Evolutionary conservation across 2,888 invertebrate genomes (phyloP).

Genomic region (Lithosia quadra): DNA sequence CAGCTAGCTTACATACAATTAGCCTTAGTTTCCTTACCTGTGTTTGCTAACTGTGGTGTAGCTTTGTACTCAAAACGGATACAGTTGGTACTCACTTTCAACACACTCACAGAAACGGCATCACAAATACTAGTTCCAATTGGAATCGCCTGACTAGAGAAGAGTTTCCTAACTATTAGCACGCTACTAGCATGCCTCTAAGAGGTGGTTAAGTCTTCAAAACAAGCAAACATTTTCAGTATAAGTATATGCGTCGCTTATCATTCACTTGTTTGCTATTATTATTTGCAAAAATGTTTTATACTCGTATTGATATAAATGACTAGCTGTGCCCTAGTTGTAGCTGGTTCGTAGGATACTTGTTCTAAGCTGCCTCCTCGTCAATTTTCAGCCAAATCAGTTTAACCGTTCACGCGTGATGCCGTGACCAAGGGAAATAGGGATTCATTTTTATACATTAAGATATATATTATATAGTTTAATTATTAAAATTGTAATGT

Average conservation of each 20-base stretch:
- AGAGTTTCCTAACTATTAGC: neutral
- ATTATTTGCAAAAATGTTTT: neutral
- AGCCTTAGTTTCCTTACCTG: neutral
- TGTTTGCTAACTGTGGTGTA: neutral
- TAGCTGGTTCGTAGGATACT: no score
- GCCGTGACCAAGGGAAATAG: no score
- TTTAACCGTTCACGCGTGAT: no score
- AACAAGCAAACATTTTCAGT: no score
- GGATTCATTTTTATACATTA: no score
- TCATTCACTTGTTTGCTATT: neutral
- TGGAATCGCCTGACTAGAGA: neutral
- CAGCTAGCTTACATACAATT: constrained; percentile 1
- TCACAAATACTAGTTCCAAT: neutral
- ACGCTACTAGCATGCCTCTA: neutral
- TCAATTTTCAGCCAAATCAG: no score
- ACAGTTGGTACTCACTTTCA: no score
- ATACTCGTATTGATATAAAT: no score
- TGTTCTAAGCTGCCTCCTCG: no score
- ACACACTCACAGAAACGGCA: neutral
- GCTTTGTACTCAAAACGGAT: neutral
- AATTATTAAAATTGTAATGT: no score
- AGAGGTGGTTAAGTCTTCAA: neutral
- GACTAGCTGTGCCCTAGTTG: no score
- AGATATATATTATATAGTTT: no score
- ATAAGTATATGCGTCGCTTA: neutral